Conservation (phyloP, 1,140 invertebrate species). For the Neomicropteryx cornuta region DNA sequence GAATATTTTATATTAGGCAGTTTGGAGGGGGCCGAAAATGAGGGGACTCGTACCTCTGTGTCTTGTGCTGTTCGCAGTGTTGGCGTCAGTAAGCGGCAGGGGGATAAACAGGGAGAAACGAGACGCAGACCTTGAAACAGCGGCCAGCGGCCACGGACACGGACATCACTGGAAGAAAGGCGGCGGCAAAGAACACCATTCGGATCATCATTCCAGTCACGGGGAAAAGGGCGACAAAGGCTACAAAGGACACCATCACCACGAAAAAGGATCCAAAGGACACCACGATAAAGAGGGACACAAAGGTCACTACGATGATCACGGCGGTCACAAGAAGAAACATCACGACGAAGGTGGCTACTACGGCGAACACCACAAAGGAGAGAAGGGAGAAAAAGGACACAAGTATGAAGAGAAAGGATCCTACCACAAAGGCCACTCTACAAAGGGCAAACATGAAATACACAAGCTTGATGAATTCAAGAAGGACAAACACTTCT, state of each 20-base stretch:
- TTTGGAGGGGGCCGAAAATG: too few species aligned
- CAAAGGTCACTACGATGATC: constrained; percentile 57
- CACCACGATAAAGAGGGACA: constrained; percentile 61
- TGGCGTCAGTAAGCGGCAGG: constrained; percentile 20
- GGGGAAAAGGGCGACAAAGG: constrained; percentile 44
- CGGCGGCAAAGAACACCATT: constrained; percentile 40
- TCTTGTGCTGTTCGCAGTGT: constrained; percentile 20
- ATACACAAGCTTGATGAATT: constrained; percentile 65
- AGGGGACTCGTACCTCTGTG: constrained; percentile 21
- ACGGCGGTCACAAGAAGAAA: constrained; percentile 59
- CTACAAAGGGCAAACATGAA: constrained; percentile 66
- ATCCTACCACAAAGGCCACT: constrained; percentile 64
- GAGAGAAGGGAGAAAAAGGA: constrained; percentile 53
- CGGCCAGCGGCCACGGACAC: constrained; percentile 41
- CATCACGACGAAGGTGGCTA: constrained; percentile 61
- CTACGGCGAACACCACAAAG: constrained; percentile 61
- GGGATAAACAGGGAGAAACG: constrained; percentile 21
- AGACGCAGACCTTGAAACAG: constrained; percentile 40
- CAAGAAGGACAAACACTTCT: constrained; percentile 63
- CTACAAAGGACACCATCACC: constrained; percentile 54
- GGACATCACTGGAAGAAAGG: constrained; percentile 44
- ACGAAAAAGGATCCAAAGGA: constrained; percentile 56
- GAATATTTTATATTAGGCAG: too few species aligned
- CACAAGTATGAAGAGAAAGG: constrained; percentile 46
- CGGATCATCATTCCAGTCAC: constrained; percentile 35